Evolutionary conservation across 2,888 invertebrate genomes (phyloP).

Genomic region (Orthosia gothica): DNA sequence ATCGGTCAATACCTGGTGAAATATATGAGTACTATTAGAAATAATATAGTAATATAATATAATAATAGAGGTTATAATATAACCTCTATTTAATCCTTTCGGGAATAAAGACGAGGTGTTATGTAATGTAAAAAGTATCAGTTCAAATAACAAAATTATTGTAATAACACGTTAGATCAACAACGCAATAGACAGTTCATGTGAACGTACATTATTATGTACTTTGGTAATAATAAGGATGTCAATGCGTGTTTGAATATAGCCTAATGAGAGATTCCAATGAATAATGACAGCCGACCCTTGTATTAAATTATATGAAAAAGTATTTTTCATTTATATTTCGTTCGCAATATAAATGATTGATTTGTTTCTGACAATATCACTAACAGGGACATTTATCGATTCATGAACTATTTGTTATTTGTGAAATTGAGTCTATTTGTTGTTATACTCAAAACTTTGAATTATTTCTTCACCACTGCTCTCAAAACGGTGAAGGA

Average conservation of each 20-base stretch:
- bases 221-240: constrained; percentile 5
- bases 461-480: too few species aligned
- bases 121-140: too few species aligned
- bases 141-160: neutral
- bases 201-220: too few species aligned
- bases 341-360: neutral
- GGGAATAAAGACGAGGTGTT: too few species aligned
- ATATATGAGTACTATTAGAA: too few species aligned
- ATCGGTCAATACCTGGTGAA: too few species aligned
- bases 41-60: too few species aligned
- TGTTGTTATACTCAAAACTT: too few species aligned
- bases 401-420: neutral
- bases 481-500: too few species aligned
- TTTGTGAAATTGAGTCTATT: neutral
- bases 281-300: neutral
- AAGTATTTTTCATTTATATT: neutral
- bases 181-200: neutral
- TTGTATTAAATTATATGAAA: neutral
- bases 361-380: neutral
- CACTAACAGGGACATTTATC: neutral
- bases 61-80: too few species aligned
- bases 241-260: constrained; percentile 1
- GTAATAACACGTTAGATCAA: neutral
- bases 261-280: neutral
- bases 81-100: too few species aligned